These are phyloP conservation scores for Zelleria hepariella DNA, from an alignment of 2,888 invertebrate genomes.

Conservation along the genomic window DNA sequence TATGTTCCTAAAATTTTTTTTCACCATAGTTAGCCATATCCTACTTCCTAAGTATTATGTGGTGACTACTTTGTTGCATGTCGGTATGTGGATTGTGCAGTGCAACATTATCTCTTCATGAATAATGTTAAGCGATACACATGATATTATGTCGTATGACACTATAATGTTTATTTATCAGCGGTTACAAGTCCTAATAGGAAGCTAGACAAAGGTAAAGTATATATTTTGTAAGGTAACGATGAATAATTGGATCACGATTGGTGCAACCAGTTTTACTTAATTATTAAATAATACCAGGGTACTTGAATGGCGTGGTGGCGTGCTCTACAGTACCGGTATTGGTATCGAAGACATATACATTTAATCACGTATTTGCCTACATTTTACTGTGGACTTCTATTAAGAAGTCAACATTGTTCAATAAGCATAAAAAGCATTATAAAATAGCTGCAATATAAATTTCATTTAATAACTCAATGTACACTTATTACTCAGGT, in stretches of 20 bases:
- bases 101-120: too few relatives aligned
- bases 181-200: neutral
- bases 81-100: too few relatives aligned
- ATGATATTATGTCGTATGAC: neutral
- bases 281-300: neutral
- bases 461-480: too few relatives aligned
- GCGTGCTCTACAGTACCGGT: neutral
- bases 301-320: neutral
- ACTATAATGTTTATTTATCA: neutral
- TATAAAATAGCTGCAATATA: neutral
- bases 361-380: neutral
- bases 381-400: neutral
- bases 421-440: neutral
- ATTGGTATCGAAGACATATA: neutral
- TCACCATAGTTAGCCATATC: too few relatives aligned
- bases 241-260: neutral
- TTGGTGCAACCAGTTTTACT: neutral
- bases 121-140: too few relatives aligned
- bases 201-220: neutral
- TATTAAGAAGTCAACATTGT: neutral
- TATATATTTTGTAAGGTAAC: neutral
- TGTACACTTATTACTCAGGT: too few relatives aligned
- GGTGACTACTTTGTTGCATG: too few relatives aligned
- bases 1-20: too few relatives aligned
- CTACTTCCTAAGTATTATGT: too few relatives aligned